These are phyloP conservation scores for Nematostella vectensis DNA, from an alignment of 92 coral and sea anemone genomes.

Conservation along the genomic window DNA sequence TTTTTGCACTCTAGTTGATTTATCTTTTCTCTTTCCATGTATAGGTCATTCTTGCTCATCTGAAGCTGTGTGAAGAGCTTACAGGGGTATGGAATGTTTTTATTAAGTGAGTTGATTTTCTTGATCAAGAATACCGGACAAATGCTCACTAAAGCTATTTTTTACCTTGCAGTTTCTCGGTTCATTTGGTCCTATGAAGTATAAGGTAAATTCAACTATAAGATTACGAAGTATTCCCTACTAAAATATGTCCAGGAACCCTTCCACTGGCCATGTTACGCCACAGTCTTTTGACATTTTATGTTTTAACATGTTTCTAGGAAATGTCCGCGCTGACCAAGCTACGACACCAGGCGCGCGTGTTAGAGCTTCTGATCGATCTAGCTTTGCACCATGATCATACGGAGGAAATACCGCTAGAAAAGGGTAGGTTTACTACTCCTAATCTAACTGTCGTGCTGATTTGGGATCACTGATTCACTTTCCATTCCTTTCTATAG, in stretches of 20 bases:
- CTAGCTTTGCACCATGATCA: constrained; percentile 48
- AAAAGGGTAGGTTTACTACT: constrained; percentile 28
- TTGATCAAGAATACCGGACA: background rate
- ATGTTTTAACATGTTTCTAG: too few relatives aligned
- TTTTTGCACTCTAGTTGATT: too few relatives aligned
- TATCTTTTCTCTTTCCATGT: background rate
- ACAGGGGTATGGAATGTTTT: constrained; percentile 35
- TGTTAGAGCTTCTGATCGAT: constrained; percentile 59
- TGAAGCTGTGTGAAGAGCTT: constrained; percentile 70
- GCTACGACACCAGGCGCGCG: constrained; percentile 72
- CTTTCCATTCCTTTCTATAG: constrained; percentile 7
- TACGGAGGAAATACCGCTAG: constrained; percentile 40
- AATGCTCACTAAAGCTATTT: background rate
- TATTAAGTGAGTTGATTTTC: background rate
- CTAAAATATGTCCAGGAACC: too few relatives aligned
- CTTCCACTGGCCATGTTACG: too few relatives aligned
- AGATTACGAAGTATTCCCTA: too few relatives aligned
- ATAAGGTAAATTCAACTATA: constrained; percentile 72
- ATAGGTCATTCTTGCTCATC: constrained; percentile 63
- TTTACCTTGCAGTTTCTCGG: constrained; percentile 64
- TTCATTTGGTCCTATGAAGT: constrained; percentile 91
- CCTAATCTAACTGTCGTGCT: background rate
- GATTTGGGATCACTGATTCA: too few relatives aligned
- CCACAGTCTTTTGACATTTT: too few relatives aligned
- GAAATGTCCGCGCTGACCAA: constrained; percentile 70